Evolutionary conservation across 1,140 invertebrate genomes (phyloP).

Genomic region (Temnothorax curvispinosus): DNA sequence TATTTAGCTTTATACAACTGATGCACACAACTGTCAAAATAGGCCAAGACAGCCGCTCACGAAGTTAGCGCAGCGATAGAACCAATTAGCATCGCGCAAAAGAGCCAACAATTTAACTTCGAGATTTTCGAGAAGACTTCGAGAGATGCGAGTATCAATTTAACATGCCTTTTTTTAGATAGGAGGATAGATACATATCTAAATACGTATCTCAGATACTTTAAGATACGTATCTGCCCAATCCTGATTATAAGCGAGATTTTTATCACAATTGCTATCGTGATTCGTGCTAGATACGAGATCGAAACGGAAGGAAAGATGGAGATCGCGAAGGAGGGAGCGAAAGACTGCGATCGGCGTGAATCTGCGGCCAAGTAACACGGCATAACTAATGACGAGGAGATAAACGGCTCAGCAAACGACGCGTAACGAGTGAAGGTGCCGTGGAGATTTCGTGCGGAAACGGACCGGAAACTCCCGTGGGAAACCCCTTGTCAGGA

Average conservation of each 20-base stretch:
- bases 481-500: conserved; percentile 68
- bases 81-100: too few species aligned
- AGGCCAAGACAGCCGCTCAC: too few species aligned
- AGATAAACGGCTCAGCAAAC: conserved; percentile 76
- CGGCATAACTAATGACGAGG: conserved; percentile 74
- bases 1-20: too few species aligned
- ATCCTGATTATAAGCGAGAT: neutral
- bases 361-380: conserved; percentile 50
- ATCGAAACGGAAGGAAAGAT: neutral
- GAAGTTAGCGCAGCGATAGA: too few species aligned
- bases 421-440: conserved; percentile 72
- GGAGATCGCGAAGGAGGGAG: neutral
- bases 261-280: conserved; percentile 14
- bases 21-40: too few species aligned
- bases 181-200: too few species aligned
- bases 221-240: too few species aligned
- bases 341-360: neutral
- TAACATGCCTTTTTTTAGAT: too few species aligned
- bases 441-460: conserved; percentile 69
- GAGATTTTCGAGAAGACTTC: too few species aligned
- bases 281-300: neutral
- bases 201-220: too few species aligned
- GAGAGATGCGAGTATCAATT: too few species aligned
- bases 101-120: too few species aligned
- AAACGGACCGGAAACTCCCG: conserved; percentile 73